Percentiles rank a stretch among this genome's conserved stretches.
phyloP scores from a whole-genome alignment of 2,797 vertebrate species.

The Mionectes olivaceus region DNA sequence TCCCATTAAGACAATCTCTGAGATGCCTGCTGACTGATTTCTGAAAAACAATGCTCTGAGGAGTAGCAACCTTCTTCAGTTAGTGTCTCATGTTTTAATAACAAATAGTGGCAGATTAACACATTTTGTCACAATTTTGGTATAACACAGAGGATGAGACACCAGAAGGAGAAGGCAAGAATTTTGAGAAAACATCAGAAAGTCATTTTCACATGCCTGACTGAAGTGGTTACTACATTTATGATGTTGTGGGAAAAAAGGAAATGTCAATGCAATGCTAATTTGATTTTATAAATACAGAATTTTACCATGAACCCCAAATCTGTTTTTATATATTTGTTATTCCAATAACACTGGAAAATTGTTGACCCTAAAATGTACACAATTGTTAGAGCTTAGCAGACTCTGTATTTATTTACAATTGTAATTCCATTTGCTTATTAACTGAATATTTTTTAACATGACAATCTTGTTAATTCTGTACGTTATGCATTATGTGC shows the following conservation, averaged over 20 bases:
- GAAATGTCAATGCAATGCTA: not conserved
- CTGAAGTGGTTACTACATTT: not conserved
- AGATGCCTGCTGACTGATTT: not conserved
- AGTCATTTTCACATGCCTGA: not conserved
- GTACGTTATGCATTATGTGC: not conserved
- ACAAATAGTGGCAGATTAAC: not conserved
- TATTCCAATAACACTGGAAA: not conserved
- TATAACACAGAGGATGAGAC: not conserved
- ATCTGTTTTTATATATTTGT: not conserved
- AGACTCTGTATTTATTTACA: not conserved
- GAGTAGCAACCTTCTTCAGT: not conserved
- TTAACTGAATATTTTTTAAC: not conserved
- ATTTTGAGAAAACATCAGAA: not conserved
- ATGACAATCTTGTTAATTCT: not conserved
- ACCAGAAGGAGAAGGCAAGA: not conserved
- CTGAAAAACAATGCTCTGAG: not conserved
- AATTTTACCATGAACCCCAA: not conserved
- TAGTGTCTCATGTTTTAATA: not conserved
- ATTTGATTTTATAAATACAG: constrained; percentile 19
- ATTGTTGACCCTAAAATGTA: not conserved
- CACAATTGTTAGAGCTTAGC: not conserved
- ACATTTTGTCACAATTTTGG: not conserved
- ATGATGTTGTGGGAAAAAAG: not conserved
- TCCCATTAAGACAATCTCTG: not conserved
- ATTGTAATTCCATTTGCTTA: not conserved